phyloP scores from a whole-genome alignment of 1,140 invertebrate species.

The Eriosoma lanigerum region DNA sequence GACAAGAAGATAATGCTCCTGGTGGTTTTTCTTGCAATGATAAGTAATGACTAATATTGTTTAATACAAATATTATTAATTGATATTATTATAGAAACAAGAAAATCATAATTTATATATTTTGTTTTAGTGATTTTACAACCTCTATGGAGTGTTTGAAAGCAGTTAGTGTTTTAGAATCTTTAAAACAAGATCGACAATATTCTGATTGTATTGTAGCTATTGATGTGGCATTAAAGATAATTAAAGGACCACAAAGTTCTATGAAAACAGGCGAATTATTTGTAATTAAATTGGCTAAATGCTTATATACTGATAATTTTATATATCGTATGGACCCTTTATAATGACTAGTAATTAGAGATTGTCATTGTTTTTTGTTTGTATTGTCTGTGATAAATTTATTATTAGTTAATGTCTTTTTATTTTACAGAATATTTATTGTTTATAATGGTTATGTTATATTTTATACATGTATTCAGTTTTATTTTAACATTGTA shows the following conservation, averaged over 20 bases:
- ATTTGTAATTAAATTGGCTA: constrained; percentile 54
- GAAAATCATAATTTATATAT: neutral
- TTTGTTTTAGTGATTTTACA: constrained; percentile 57
- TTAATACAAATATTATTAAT: neutral
- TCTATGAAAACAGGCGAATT: constrained; percentile 60
- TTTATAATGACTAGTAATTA: neutral
- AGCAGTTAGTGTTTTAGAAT: constrained; percentile 59
- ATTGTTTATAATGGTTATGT: neutral
- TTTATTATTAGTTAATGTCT: neutral
- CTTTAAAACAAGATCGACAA: constrained; percentile 59
- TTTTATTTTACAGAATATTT: neutral
- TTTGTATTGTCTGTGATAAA: constrained; percentile 17
- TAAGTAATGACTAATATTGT: neutral
- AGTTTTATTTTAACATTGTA: neutral
- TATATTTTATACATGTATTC: neutral
- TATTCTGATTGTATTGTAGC: constrained; percentile 59
- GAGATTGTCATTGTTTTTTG: neutral
- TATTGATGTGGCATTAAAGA: constrained; percentile 59
- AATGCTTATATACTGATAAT: constrained; percentile 54
- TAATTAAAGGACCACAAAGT: constrained; percentile 61
- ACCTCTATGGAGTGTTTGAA: constrained; percentile 60
- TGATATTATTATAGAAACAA: neutral
- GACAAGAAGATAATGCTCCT: constrained; percentile 26
- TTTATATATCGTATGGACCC: constrained; percentile 51
- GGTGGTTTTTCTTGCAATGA: constrained; percentile 24